These are phyloP conservation scores for Octomys mimax DNA, from an alignment of 2,797 vertebrate species.

Conservation along the genomic window DNA sequence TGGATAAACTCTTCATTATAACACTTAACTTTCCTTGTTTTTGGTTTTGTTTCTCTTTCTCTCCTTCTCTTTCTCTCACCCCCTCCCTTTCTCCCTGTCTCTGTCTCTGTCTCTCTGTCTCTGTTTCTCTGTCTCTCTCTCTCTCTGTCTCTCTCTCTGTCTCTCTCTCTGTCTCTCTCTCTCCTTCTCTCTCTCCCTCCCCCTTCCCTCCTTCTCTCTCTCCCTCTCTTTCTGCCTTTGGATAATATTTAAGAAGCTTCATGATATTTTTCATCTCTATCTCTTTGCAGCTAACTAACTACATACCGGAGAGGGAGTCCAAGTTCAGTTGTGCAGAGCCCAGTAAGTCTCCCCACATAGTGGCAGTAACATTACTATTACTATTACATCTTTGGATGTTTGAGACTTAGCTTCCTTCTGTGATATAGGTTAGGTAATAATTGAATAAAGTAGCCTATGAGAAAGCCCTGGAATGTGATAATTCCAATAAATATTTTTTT, in stretches of 20 bases:
- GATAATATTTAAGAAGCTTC: conserved; percentile 10
- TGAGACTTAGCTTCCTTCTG: neutral
- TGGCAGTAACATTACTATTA: neutral
- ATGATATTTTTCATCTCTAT: neutral
- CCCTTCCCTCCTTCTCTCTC: fast-evolving
- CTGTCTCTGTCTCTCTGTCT: neutral
- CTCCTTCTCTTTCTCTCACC: neutral
- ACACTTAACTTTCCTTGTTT: neutral
- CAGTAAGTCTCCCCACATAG: neutral
- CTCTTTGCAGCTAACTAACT: neutral
- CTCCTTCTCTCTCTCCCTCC: fast-evolving
- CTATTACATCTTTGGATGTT: neutral
- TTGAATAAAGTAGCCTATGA: conserved; percentile 6
- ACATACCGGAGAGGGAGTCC: no score
- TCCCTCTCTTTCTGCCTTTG: neutral
- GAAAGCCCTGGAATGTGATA: neutral
- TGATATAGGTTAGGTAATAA: neutral
- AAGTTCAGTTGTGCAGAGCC: neutral
- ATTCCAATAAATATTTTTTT: conserved; percentile 18
- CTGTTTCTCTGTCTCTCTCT: neutral
- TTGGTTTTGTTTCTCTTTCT: neutral
- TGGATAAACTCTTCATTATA: neutral
- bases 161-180: neutral
- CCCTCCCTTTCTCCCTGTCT: neutral
- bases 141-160: neutral